A percentile compares a stretch with the other conserved stretches of the same genome.
phyloP scores from a whole-genome alignment of 2,113 vertebrate species.

The Halichoerus grypus region DNA sequence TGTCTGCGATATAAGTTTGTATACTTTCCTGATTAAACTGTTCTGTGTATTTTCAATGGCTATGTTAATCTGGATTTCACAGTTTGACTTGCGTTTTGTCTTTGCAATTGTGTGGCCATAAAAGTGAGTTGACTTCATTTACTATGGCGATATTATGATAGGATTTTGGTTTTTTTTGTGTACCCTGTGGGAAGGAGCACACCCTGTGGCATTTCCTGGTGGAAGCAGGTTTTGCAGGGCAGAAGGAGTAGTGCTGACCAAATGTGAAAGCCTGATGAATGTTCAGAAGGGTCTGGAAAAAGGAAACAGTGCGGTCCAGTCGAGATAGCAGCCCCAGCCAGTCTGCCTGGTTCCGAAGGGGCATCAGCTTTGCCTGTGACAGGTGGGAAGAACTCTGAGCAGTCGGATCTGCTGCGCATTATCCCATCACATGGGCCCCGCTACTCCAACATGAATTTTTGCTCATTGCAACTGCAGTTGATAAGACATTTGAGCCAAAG shows the following conservation, averaged over 20 bases:
- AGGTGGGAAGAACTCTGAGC: background rate
- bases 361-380: background rate
- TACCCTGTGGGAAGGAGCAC: background rate
- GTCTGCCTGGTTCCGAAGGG: background rate
- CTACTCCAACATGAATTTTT: background rate
- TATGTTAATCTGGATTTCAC: background rate
- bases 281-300: background rate
- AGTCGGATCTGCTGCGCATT: background rate
- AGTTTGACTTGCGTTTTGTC: background rate
- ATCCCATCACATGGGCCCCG: background rate
- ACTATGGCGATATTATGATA: background rate
- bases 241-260: background rate
- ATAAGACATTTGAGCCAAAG: background rate
- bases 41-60: slow-evolving; percentile 40
- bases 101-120: background rate
- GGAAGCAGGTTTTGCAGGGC: background rate
- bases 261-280: background rate
- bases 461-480: background rate
- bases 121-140: background rate
- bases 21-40: background rate
- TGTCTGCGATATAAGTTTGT: background rate
- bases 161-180: background rate
- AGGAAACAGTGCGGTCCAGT: background rate
- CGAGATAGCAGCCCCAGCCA: background rate
- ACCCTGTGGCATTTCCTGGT: background rate